Percentiles rank a stretch among this genome's conserved stretches.
phyloP scores from a whole-genome alignment of 2,888 invertebrate species.

The Drosophila rubida region DNA sequence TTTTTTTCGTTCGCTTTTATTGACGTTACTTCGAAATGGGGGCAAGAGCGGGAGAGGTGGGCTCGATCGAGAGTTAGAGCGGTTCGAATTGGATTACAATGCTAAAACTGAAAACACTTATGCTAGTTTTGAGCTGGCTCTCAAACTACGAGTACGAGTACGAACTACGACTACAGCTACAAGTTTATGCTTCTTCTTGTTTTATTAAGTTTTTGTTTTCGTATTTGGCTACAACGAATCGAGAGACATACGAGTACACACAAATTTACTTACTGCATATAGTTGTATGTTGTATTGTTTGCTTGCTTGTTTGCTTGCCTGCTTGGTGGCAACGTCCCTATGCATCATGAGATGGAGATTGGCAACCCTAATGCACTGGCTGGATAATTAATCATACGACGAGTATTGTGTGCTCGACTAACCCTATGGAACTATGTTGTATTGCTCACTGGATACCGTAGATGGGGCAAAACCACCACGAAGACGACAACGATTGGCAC shows the following conservation, averaged over 20 bases:
- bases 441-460: conserved; percentile 80
- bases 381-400: conserved; percentile 63
- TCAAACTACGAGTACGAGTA: background rate
- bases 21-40: conserved; percentile 42
- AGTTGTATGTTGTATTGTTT: conserved; percentile 1
- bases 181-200: background rate
- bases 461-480: conserved; percentile 41
- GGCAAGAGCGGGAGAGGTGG: conserved; percentile 4
- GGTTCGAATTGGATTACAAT: conserved; percentile 57
- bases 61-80: conserved; percentile 19
- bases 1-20: conserved; percentile 46
- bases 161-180: conserved; percentile 41
- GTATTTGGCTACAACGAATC: conserved; percentile 27
- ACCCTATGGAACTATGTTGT: conserved; percentile 69
- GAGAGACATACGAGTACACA: conserved; percentile 8
- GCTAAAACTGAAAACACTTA: conserved; percentile 69
- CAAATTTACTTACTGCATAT: background rate
- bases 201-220: background rate
- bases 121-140: conserved; percentile 40
- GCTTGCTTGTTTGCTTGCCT: background rate
- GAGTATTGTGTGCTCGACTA: conserved; percentile 27
- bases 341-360: conserved; percentile 27
- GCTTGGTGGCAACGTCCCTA: conserved; percentile 35
- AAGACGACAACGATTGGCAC: conserved; percentile 40
- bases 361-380: conserved; percentile 28